These are phyloP conservation scores for Drosophila teissieri DNA, from an alignment of 1,140 invertebrate genomes.

Conservation along the genomic window DNA sequence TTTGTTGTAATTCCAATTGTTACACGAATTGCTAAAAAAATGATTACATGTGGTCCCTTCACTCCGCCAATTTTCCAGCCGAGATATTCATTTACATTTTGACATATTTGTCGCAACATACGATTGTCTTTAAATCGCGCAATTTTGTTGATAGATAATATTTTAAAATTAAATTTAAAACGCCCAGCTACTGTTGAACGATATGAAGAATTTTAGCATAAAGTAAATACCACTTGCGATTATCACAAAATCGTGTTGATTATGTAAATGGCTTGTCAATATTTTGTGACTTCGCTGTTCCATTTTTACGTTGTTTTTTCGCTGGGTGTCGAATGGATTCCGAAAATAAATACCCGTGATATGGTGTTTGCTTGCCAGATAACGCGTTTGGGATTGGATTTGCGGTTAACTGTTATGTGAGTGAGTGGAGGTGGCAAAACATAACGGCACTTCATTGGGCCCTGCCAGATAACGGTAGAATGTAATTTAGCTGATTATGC, in stretches of 20 bases:
- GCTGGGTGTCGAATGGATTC: slow-evolving; percentile 10
- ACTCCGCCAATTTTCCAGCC: neutral
- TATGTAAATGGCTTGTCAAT: slow-evolving; percentile 29
- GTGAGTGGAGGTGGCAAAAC: slow-evolving; percentile 34
- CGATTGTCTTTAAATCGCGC: slow-evolving; percentile 4
- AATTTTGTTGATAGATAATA: neutral
- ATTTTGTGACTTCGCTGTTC: slow-evolving; percentile 12
- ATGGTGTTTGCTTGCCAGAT: slow-evolving; percentile 31
- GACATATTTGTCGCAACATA: slow-evolving; percentile 30
- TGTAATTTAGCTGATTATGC: slow-evolving; percentile 30
- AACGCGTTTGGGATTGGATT: slow-evolving; percentile 21
- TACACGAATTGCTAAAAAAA: slow-evolving; percentile 68
- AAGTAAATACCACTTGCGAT: neutral
- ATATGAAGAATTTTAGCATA: neutral
- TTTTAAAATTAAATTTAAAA: too few species aligned
- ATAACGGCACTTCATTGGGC: slow-evolving; percentile 5
- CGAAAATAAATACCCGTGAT: slow-evolving; percentile 22
- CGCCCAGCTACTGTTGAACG: too few species aligned
- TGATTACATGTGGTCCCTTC: slow-evolving; percentile 52
- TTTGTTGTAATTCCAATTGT: slow-evolving; percentile 47
- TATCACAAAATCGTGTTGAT: neutral
- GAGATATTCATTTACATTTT: slow-evolving; percentile 41
- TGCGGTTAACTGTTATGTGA: slow-evolving; percentile 35
- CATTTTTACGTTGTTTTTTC: slow-evolving; percentile 8
- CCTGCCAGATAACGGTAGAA: slow-evolving; percentile 17